Conservation (phyloP, 2,888 invertebrate genomes). For the Epirrita christyi region DNA sequence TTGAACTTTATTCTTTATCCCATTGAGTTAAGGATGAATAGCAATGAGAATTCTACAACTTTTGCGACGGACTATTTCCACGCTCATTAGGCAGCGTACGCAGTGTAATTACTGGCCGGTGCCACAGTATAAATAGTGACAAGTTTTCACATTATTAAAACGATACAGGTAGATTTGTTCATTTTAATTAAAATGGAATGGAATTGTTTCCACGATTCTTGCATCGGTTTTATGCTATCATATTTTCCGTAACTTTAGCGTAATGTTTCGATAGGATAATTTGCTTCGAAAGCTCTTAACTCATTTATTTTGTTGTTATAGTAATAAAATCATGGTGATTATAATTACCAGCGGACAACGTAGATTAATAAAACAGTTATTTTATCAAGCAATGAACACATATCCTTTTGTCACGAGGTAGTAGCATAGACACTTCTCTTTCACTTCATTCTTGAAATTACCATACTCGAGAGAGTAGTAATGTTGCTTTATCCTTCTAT, state of each 20-base stretch:
- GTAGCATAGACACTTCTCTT: no score
- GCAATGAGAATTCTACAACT: slow-evolving; percentile 16
- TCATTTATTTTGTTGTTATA: no score
- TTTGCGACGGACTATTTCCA: slow-evolving; percentile 15
- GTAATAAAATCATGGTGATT: no score
- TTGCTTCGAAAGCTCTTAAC: background rate
- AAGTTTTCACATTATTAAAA: slow-evolving; percentile 16
- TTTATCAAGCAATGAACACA: no score
- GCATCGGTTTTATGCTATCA: no score
- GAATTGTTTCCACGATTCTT: background rate
- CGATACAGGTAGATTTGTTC: slow-evolving; percentile 5
- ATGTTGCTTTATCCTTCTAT: no score
- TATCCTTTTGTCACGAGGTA: no score
- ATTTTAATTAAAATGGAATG: slow-evolving; percentile 16
- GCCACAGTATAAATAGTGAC: slow-evolving; percentile 4
- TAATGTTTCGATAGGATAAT: background rate
- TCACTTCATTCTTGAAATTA: no score
- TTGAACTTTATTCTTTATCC: slow-evolving; percentile 19
- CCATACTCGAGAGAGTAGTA: no score
- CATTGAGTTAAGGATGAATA: slow-evolving; percentile 19
- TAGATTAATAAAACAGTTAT: no score
- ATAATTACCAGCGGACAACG: no score
- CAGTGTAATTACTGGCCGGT: slow-evolving; percentile 23
- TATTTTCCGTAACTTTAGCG: background rate
- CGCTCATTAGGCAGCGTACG: slow-evolving; percentile 25